Conservation (phyloP, 2,888 invertebrate genomes). For the Crocallis elinguaria region DNA sequence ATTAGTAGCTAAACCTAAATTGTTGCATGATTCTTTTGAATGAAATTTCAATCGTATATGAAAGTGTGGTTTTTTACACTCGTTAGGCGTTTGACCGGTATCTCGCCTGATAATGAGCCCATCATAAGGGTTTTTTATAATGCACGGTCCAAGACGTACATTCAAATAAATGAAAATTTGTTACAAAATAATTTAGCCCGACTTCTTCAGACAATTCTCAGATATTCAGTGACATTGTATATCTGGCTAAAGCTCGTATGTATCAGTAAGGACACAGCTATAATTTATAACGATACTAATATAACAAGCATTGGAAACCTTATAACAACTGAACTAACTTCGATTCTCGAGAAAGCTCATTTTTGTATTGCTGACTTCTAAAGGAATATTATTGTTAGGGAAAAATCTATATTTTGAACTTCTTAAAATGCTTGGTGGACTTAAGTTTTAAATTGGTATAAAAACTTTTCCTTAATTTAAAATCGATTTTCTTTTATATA, state of each 20-base stretch:
- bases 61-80: no score
- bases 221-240: background rate
- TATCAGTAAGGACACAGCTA: background rate
- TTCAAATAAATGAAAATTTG: no score
- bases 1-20: no score
- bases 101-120: no score
- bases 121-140: no score
- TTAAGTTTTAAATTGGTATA: constrained; percentile 12
- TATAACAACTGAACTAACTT: constrained; percentile 45
- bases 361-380: constrained; percentile 35
- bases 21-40: no score
- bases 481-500: background rate
- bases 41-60: no score
- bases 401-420: constrained; percentile 38
- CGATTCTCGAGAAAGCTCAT: constrained; percentile 35
- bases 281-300: constrained; percentile 11
- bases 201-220: no score
- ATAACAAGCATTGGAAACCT: constrained; percentile 46
- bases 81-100: no score
- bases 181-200: no score
- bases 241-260: background rate
- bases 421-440: background rate
- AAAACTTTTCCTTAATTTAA: no score
- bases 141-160: no score
- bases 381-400: constrained; percentile 40